Conservation (phyloP, 2,888 invertebrate species). For the Clostera curtula region DNA sequence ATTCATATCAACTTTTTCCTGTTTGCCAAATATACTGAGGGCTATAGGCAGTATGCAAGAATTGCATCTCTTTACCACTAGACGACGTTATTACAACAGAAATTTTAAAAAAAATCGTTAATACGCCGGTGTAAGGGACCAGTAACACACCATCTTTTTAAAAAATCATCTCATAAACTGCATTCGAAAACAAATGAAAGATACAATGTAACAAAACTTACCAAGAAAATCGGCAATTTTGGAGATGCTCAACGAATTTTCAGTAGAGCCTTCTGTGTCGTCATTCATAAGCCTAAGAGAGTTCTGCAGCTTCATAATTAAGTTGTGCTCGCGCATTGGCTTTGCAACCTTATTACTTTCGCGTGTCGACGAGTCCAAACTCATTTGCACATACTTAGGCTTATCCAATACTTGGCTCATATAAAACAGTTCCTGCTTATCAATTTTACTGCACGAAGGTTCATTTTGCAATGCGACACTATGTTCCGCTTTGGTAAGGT, state of each 20-base stretch:
- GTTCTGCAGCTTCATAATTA: constrained; percentile 36
- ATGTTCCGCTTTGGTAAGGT: constrained; percentile 4
- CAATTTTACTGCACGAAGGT: constrained; percentile 9
- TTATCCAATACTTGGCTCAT: constrained; percentile 21
- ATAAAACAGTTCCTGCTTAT: constrained; percentile 16
- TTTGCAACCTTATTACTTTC: constrained; percentile 16
- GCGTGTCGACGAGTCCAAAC: constrained; percentile 19
- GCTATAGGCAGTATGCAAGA: too few species aligned
- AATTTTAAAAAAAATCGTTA: too few species aligned
- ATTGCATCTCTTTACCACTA: too few species aligned
- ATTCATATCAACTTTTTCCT: too few species aligned
- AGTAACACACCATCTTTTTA: too few species aligned
- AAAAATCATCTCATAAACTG: too few species aligned
- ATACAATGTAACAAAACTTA: constrained; percentile 21
- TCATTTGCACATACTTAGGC: constrained; percentile 20
- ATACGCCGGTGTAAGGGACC: too few species aligned
- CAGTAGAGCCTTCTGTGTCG: constrained; percentile 45
- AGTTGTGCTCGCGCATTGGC: neutral
- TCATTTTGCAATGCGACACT: constrained; percentile 11
- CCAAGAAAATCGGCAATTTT: constrained; percentile 61
- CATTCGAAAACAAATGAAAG: constrained; percentile 1
- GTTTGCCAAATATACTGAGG: too few species aligned
- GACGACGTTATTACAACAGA: too few species aligned
- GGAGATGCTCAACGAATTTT: constrained; percentile 57
- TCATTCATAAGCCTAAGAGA: constrained; percentile 35